These are phyloP conservation scores for Aelia acuminata DNA, from an alignment of 2,888 invertebrate genomes.

Conservation along the genomic window DNA sequence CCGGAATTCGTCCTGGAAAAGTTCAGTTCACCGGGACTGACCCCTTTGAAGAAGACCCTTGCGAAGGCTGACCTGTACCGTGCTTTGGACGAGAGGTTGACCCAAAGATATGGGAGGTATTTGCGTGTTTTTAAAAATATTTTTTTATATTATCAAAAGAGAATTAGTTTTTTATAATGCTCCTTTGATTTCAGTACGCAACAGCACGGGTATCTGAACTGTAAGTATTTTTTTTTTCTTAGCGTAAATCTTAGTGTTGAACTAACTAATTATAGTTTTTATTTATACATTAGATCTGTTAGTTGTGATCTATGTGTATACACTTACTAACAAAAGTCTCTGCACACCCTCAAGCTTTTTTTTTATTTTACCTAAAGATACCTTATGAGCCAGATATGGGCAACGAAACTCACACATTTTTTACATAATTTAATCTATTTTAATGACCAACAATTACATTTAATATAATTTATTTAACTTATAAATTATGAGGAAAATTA, in stretches of 20 bases:
- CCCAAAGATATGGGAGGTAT: not conserved
- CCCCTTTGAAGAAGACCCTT: conserved; percentile 47
- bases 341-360: too few relatives aligned
- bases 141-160: not conserved
- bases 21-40: conserved; percentile 63
- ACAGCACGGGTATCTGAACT: not conserved
- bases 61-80: not conserved
- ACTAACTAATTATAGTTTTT: not conserved
- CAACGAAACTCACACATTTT: too few relatives aligned
- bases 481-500: too few relatives aligned
- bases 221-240: not conserved
- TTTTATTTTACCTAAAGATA: too few relatives aligned
- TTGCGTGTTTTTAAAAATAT: not conserved
- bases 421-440: too few relatives aligned
- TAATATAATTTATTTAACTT: too few relatives aligned
- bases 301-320: too few relatives aligned
- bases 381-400: too few relatives aligned
- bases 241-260: not conserved
- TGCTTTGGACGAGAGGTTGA: not conserved
- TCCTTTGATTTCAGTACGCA: not conserved
- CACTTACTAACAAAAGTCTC: too few relatives aligned
- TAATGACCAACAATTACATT: too few relatives aligned
- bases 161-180: not conserved
- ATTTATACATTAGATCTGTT: too few relatives aligned
- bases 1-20: conserved; percentile 64